These are phyloP conservation scores for Apotomis capreana DNA, from an alignment of 2,888 invertebrate species.

Conservation along the genomic window DNA sequence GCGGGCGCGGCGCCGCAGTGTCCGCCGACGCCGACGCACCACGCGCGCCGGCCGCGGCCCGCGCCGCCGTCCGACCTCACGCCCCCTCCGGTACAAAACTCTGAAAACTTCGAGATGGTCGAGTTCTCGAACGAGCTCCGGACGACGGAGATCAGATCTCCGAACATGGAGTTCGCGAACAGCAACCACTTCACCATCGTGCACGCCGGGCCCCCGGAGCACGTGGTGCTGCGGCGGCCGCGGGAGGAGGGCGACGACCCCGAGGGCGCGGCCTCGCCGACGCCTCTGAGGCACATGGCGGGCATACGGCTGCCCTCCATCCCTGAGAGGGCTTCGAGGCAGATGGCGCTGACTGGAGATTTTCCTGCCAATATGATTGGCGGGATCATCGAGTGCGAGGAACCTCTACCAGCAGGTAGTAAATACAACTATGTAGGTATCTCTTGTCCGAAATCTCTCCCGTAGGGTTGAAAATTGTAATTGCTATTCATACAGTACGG, in stretches of 20 bases:
- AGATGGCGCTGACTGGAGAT: conserved; percentile 83
- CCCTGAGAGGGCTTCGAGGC: conserved; percentile 86
- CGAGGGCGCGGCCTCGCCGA: conserved; percentile 81
- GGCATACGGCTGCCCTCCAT: conserved; percentile 91
- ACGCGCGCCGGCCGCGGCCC: conserved; percentile 87
- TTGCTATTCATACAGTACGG: no score
- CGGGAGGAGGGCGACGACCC: conserved; percentile 75
- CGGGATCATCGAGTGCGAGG: conserved; percentile 86
- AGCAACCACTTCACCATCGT: conserved; percentile 83
- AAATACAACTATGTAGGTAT: conserved; percentile 48
- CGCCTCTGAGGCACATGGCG: conserved; percentile 87
- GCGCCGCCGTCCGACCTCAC: conserved; percentile 80
- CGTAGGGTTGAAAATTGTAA: no score
- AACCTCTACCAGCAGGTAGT: conserved; percentile 95
- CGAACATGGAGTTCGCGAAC: conserved; percentile 82
- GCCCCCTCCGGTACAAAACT: conserved; percentile 77
- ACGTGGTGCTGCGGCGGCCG: conserved; percentile 76
- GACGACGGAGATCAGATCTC: conserved; percentile 80
- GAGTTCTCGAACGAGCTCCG: conserved; percentile 78
- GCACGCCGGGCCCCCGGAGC: conserved; percentile 78
- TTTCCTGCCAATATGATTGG: conserved; percentile 81
- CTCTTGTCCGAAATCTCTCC: no score
- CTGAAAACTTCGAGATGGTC: conserved; percentile 75
- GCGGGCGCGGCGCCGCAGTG: conserved; percentile 87
- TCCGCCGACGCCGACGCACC: conserved; percentile 94